Evolutionary conservation across 2,797 vertebrate genomes (phyloP).

Genomic region (Telmatherina bonti): DNA sequence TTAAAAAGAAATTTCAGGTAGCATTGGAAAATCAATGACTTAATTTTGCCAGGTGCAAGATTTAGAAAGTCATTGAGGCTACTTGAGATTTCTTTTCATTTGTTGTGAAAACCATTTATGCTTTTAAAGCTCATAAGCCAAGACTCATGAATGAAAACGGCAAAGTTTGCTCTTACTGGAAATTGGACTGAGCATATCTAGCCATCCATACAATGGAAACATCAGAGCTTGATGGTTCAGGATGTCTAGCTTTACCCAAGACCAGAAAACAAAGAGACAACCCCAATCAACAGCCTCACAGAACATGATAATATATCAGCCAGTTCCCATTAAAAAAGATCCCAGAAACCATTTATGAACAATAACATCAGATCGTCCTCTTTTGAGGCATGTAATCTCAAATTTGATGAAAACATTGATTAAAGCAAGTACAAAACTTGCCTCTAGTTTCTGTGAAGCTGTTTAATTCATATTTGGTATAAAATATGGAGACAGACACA

Average conservation of each 20-base stretch:
- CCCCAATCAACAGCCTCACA: constrained; percentile 70
- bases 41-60: constrained; percentile 61
- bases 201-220: constrained; percentile 59
- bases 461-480: constrained; percentile 63
- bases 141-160: constrained; percentile 44
- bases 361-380: background rate
- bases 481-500: constrained; percentile 63
- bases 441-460: constrained; percentile 74
- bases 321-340: background rate
- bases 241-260: constrained; percentile 69
- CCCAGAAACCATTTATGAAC: constrained; percentile 8
- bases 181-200: constrained; percentile 45
- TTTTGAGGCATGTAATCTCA: background rate
- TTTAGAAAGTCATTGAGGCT: constrained; percentile 67
- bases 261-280: constrained; percentile 62
- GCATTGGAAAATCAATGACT: constrained; percentile 63
- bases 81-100: constrained; percentile 72
- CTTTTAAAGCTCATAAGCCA: constrained; percentile 64
- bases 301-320: constrained; percentile 35
- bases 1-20: constrained; percentile 71
- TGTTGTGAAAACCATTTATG: constrained; percentile 45
- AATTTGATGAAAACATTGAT: background rate
- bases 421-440: constrained; percentile 3
- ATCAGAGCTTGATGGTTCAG: constrained; percentile 62
- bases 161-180: constrained; percentile 50